These are phyloP conservation scores for Neogobius melanostomus DNA, from an alignment of 2,113 vertebrate genomes.

Conservation along the genomic window DNA sequence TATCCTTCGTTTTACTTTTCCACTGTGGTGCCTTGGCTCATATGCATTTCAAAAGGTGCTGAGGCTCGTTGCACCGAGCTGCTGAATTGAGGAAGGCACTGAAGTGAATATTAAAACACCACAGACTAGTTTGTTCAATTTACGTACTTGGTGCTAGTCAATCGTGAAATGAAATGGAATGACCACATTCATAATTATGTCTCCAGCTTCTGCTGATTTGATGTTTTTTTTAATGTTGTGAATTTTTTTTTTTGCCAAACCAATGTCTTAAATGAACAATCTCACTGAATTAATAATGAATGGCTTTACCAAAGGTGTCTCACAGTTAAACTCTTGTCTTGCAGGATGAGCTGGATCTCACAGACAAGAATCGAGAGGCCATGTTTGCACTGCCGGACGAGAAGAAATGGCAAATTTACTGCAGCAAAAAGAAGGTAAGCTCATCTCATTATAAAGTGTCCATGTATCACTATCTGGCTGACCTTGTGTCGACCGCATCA, in stretches of 20 bases:
- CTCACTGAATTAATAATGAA: background rate
- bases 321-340: slow-evolving; percentile 16
- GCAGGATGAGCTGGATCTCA: slow-evolving; percentile 98
- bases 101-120: slow-evolving; percentile 59
- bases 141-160: background rate
- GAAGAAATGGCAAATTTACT: slow-evolving; percentile 99
- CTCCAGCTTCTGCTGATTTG: background rate
- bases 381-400: slow-evolving; percentile 96
- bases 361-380: slow-evolving; percentile 95
- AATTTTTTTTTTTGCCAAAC: background rate
- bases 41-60: slow-evolving; percentile 72
- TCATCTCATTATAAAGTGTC: slow-evolving; percentile 10
- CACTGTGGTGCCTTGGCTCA: slow-evolving; percentile 61
- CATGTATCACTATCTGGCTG: slow-evolving; percentile 41
- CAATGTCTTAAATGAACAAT: slow-evolving; percentile 5
- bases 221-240: slow-evolving; percentile 3
- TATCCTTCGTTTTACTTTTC: slow-evolving; percentile 34
- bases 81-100: slow-evolving; percentile 51
- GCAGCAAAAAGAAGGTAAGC: slow-evolving; percentile 97
- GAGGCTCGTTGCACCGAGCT: slow-evolving; percentile 51
- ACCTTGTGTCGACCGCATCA: slow-evolving; percentile 34
- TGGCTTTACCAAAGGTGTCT: background rate
- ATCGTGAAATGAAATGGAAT: slow-evolving; percentile 14
- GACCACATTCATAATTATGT: no score
- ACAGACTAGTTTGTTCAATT: slow-evolving; percentile 22